Conservation (phyloP, 2,113 vertebrate genomes). For the Dipodomys ordii region DNA sequence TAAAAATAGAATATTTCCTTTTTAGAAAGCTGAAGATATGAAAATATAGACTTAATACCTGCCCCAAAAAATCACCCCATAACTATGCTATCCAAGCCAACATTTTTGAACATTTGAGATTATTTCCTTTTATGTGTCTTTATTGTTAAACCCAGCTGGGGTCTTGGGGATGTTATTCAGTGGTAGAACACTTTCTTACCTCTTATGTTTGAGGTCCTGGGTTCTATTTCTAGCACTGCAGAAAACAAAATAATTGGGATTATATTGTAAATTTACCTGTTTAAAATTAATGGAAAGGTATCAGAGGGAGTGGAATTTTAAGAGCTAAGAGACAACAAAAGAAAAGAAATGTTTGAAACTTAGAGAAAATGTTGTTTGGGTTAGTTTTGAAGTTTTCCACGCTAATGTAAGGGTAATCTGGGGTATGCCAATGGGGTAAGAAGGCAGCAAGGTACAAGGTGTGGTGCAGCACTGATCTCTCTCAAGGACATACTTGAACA, state of each 20-base stretch:
- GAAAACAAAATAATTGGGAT: neutral
- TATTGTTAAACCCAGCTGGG: neutral
- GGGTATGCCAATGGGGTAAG: neutral
- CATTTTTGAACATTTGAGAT: constrained; percentile 11
- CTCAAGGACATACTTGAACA: neutral
- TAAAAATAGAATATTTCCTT: neutral
- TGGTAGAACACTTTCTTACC: neutral
- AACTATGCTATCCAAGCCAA: neutral
- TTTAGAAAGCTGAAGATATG: constrained; percentile 36
- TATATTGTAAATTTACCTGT: neutral
- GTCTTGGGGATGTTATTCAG: no score
- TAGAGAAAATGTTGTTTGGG: neutral
- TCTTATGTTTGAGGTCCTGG: neutral
- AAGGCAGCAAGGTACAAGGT: neutral
- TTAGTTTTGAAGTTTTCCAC: neutral
- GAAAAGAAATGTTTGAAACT: neutral
- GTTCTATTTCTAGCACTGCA: neutral
- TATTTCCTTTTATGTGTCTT: neutral
- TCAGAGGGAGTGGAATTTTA: neutral
- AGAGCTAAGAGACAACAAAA: neutral
- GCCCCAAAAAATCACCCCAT: neutral
- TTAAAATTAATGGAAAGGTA: constrained; percentile 34
- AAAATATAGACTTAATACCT: neutral
- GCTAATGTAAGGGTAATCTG: neutral
- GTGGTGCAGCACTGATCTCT: neutral